Percentiles rank a stretch among this genome's conserved stretches.
Evolutionary conservation across 2,797 vertebrate species (phyloP).

Genomic region (Hyperoplus lanceolatus): DNA sequence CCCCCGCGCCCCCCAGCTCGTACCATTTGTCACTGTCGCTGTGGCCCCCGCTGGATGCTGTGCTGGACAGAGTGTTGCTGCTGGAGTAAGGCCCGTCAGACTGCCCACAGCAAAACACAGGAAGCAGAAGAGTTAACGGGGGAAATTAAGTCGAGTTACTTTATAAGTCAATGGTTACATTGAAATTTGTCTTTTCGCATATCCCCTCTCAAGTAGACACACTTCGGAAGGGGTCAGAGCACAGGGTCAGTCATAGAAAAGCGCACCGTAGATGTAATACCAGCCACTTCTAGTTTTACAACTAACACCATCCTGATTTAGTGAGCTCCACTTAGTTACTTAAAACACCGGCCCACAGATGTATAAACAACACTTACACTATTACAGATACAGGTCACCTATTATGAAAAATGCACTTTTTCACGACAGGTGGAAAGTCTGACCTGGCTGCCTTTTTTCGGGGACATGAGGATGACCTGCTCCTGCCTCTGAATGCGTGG

Average conservation of each 20-base stretch:
- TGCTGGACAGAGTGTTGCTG: conserved; percentile 99
- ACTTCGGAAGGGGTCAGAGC: no score
- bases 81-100: conserved; percentile 96
- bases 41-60: conserved; percentile 93
- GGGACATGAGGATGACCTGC: conserved; percentile 96
- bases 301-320: no score
- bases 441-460: conserved; percentile 97
- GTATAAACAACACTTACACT: no score
- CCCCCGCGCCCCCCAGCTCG: conserved; percentile 89
- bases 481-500: conserved; percentile 96
- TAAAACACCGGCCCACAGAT: no score
- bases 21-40: conserved; percentile 98
- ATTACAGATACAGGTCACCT: no score
- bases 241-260: no score
- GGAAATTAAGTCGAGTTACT: background rate
- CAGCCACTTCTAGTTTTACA: no score
- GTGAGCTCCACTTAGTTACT: no score
- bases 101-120: conserved; percentile 71
- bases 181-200: no score
- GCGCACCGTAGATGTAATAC: no score
- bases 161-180: conserved; percentile 3
- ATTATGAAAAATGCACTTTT: no score
- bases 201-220: no score
- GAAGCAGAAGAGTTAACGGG: background rate
- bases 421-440: conserved; percentile 25